Conservation (phyloP, 2,797 vertebrate species). For the Aselliscus stoliczkanus region DNA sequence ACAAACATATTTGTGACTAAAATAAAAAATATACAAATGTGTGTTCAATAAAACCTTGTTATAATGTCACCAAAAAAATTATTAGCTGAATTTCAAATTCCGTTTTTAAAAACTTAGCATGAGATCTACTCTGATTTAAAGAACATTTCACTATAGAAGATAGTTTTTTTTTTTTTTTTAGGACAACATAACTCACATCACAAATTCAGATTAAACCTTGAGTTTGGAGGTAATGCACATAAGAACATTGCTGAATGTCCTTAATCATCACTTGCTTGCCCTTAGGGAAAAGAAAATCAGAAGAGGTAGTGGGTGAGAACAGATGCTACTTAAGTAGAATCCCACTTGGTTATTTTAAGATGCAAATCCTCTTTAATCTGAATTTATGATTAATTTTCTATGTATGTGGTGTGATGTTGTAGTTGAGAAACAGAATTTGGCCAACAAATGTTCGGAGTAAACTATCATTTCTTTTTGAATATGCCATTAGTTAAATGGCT, state of each 20-base stretch:
- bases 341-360: slow-evolving; percentile 68
- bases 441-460: slow-evolving; percentile 58
- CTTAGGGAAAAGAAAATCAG: slow-evolving; percentile 34
- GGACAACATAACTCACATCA: background rate
- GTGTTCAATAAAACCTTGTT: slow-evolving; percentile 5
- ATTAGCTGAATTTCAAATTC: background rate
- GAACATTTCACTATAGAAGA: background rate
- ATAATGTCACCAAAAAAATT: background rate
- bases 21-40: background rate
- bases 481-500: background rate
- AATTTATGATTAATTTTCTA: slow-evolving; percentile 71
- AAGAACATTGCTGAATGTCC: slow-evolving; percentile 16
- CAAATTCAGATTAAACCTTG: background rate
- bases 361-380: slow-evolving; percentile 61
- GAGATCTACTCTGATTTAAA: background rate
- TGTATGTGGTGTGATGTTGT: slow-evolving; percentile 57
- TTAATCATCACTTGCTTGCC: slow-evolving; percentile 28
- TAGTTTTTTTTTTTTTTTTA: background rate
- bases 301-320: slow-evolving; percentile 64
- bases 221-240: background rate
- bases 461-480: slow-evolving; percentile 13
- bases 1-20: background rate
- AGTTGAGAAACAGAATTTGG: slow-evolving; percentile 54
- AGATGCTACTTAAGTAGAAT: slow-evolving; percentile 70
- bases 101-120: background rate